A percentile compares a stretch with the other conserved stretches of the same genome.
These are phyloP conservation scores for Dendrocincla tyrannina DNA, from an alignment of 2,797 vertebrate genomes.

Conservation along the genomic window DNA sequence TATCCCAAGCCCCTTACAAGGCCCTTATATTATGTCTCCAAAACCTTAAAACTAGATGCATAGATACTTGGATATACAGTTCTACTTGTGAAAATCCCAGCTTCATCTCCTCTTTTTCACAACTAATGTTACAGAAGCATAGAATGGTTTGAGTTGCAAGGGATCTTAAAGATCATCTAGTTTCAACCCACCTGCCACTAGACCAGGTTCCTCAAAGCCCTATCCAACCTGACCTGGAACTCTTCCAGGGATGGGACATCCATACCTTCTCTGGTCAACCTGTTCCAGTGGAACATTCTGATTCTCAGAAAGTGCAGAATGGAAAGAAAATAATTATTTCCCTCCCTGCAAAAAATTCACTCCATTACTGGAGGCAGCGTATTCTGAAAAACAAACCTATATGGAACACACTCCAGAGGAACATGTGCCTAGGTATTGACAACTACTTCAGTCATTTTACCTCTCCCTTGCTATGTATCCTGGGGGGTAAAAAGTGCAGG, in stretches of 20 bases:
- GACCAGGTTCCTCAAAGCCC: not conserved
- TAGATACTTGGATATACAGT: not conserved
- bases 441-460: not conserved
- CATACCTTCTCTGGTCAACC: too few species aligned
- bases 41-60: not conserved
- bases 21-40: not conserved
- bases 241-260: not conserved
- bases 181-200: not conserved
- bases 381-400: not conserved
- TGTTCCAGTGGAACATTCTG: rapidly evolving
- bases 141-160: not conserved
- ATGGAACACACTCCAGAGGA: not conserved
- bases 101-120: not conserved
- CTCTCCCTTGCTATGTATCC: not conserved
- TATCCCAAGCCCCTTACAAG: not conserved
- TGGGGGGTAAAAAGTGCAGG: not conserved
- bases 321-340: not conserved
- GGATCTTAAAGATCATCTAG: not conserved
- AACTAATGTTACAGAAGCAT: not conserved
- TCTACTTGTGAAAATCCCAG: not conserved
- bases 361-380: not conserved
- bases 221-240: not conserved
- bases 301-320: not conserved
- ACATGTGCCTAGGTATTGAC: not conserved
- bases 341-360: not conserved